phyloP scores from a whole-genome alignment of 2,888 invertebrate species.

The Lepidochrysops patricia region DNA sequence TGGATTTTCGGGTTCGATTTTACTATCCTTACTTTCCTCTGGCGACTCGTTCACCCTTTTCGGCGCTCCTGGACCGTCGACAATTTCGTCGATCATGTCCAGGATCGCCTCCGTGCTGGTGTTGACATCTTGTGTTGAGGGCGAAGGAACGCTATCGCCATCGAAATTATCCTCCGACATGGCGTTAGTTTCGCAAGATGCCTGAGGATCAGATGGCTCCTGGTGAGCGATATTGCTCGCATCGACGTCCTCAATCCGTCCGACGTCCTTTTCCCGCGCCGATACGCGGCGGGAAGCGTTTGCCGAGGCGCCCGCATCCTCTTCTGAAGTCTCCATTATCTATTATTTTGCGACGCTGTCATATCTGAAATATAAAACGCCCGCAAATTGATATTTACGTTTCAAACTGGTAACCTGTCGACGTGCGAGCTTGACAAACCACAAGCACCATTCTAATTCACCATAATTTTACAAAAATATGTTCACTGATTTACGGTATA shows the following conservation, averaged over 20 bases:
- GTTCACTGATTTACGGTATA: constrained; percentile 66
- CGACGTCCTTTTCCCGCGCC: constrained; percentile 72
- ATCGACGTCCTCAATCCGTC: constrained; percentile 55
- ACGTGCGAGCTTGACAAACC: constrained; percentile 71
- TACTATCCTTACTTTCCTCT: constrained; percentile 24
- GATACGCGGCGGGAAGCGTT: constrained; percentile 69
- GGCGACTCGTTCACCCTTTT: constrained; percentile 42
- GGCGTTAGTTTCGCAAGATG: constrained; percentile 49
- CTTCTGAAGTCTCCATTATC: constrained; percentile 75
- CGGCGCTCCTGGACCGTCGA: constrained; percentile 63
- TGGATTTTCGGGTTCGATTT: constrained; percentile 21
- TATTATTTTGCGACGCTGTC: constrained; percentile 69
- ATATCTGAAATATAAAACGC: constrained; percentile 72
- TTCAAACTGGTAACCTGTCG: constrained; percentile 70
- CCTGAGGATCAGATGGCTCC: constrained; percentile 46
- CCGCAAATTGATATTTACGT: constrained; percentile 69
- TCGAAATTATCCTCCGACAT: constrained; percentile 66
- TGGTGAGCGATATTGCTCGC: constrained; percentile 53
- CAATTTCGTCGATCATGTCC: constrained; percentile 70
- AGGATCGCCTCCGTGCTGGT: constrained; percentile 69
- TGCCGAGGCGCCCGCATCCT: constrained; percentile 72
- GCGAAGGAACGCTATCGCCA: constrained; percentile 65
- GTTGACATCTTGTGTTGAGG: constrained; percentile 62
- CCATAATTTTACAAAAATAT: constrained; percentile 70
- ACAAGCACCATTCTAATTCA: constrained; percentile 74